phyloP scores from a whole-genome alignment of 1,140 invertebrate genomes.

The Magallana gigas region DNA sequence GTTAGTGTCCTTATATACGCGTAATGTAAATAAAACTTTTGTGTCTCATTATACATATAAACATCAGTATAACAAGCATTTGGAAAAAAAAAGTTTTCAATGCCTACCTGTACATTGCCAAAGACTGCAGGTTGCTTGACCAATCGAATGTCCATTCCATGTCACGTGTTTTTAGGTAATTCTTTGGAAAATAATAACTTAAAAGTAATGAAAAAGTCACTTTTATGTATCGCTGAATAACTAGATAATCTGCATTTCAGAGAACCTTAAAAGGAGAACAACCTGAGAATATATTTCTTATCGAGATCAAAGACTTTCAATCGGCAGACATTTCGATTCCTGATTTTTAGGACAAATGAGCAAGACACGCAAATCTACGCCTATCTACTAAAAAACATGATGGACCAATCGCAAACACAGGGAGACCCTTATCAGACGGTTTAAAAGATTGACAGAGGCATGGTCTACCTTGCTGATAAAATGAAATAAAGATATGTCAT shows the following conservation, averaged over 20 bases:
- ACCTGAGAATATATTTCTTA: neutral
- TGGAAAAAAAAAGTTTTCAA: neutral
- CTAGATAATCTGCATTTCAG: neutral
- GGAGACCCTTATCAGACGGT: neutral
- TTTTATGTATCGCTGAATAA: neutral
- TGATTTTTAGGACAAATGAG: constrained; percentile 18
- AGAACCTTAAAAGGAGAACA: neutral
- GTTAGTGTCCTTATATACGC: too few relatives aligned
- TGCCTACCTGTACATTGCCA: constrained; percentile 34
- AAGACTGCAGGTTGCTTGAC: constrained; percentile 28
- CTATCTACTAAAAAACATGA: constrained; percentile 28
- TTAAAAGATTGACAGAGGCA: constrained; percentile 24
- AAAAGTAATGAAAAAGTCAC: neutral
- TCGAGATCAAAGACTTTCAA: constrained; percentile 13
- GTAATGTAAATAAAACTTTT: too few relatives aligned
- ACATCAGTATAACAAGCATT: too few relatives aligned
- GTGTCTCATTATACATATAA: too few relatives aligned
- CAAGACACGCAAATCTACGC: constrained; percentile 24
- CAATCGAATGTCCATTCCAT: constrained; percentile 44
- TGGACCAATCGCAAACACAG: constrained; percentile 22
- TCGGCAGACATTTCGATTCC: constrained; percentile 2
- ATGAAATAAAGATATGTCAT: constrained; percentile 28
- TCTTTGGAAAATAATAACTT: neutral
- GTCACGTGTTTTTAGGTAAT: neutral
- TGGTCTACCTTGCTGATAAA: constrained; percentile 22